Percentiles rank a stretch among this genome's conserved stretches.
These are phyloP conservation scores for Parthenolecanium corni DNA, from an alignment of 2,888 invertebrate species.

Conservation along the genomic window DNA sequence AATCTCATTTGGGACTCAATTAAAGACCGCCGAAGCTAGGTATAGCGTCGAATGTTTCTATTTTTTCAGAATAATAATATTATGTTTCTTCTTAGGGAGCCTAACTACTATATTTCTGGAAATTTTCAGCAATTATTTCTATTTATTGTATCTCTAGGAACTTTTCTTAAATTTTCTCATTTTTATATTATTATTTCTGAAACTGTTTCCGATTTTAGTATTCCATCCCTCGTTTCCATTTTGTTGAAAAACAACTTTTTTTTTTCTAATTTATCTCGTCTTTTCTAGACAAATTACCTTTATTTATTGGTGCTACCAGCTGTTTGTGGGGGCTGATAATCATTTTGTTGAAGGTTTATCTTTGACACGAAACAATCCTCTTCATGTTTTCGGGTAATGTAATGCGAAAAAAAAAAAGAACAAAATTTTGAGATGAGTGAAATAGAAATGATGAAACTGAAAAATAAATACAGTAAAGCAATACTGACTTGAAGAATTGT, in stretches of 20 bases:
- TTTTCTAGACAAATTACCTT: constrained; percentile 48
- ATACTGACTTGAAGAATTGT: not conserved
- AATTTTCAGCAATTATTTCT: no score
- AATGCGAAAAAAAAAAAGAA: constrained; percentile 15
- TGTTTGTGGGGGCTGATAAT: constrained; percentile 75
- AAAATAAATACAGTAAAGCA: not conserved
- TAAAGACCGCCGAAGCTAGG: no score
- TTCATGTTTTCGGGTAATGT: constrained; percentile 34
- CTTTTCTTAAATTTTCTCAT: constrained; percentile 34
- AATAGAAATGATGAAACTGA: no score
- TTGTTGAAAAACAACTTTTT: constrained; percentile 30
- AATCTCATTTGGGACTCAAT: no score
- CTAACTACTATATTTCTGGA: no score
- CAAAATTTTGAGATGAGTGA: no score
- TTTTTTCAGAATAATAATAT: no score
- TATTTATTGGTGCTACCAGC: constrained; percentile 79
- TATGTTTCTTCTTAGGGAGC: no score
- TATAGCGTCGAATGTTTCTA: no score
- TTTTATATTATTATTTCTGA: constrained; percentile 31
- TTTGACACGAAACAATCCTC: constrained; percentile 41
- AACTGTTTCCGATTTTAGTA: no score
- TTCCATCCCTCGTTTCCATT: no score
- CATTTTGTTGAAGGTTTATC: constrained; percentile 59
- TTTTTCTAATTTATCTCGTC: constrained; percentile 32
- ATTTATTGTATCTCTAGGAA: no score